These are phyloP conservation scores for Gallinago nigripennis DNA, from an alignment of 2,797 vertebrate species.

Conservation along the genomic window DNA sequence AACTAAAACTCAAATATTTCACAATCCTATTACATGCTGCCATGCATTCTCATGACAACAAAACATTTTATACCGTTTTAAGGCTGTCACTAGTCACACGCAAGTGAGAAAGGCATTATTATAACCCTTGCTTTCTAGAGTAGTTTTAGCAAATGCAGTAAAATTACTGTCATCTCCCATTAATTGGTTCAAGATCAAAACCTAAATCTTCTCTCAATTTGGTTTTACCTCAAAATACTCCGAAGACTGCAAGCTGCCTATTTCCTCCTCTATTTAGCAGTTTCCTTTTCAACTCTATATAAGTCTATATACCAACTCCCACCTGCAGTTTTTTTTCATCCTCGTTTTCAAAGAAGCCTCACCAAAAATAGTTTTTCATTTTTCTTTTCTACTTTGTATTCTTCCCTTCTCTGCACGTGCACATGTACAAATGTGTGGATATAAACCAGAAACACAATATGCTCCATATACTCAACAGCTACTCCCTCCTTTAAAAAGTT, in stretches of 20 bases:
- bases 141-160: not conserved
- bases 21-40: not conserved
- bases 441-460: not conserved
- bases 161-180: not conserved
- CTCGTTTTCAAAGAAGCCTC: not conserved
- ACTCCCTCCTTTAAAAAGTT: not conserved
- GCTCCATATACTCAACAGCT: not conserved
- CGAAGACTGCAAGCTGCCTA: not conserved
- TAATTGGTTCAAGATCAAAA: not conserved
- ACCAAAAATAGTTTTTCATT: not conserved
- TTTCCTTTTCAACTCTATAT: not conserved
- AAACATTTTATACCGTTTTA: not conserved
- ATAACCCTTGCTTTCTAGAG: not conserved
- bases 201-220: not conserved
- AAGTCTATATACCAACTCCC: not conserved
- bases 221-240: not conserved
- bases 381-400: not conserved
- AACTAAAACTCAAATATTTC: not conserved
- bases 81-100: not conserved
- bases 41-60: not conserved
- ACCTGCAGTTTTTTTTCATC: not conserved
- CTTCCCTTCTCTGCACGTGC: not conserved
- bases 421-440: not conserved
- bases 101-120: not conserved
- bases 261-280: not conserved